Conservation (phyloP, 2,113 vertebrate genomes). For the Polypterus senegalus region DNA sequence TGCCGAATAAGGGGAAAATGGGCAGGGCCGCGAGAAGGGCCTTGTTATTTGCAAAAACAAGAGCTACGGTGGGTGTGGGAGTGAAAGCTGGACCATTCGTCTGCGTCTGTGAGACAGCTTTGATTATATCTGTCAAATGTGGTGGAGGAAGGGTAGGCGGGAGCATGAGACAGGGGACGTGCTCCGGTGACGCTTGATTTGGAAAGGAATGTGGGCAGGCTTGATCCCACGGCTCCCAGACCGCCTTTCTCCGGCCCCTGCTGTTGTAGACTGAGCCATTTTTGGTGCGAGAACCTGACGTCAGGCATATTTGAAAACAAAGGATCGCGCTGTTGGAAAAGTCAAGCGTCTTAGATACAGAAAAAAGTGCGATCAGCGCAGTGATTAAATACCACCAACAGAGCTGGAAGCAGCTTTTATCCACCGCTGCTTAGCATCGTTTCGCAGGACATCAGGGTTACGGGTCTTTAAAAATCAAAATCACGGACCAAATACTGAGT, state of each 20-base stretch:
- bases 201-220: constrained; percentile 30
- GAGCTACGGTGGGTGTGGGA: background rate
- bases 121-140: constrained; percentile 26
- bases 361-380: too few species aligned
- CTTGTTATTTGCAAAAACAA: background rate
- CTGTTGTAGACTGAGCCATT: background rate
- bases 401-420: too few species aligned
- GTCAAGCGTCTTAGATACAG: background rate
- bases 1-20: background rate
- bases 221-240: constrained; percentile 6
- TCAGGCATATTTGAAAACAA: constrained; percentile 24
- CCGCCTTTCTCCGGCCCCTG: background rate
- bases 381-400: too few species aligned
- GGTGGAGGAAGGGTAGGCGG: constrained; percentile 12
- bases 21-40: background rate
- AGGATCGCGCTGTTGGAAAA: constrained; percentile 7
- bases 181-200: constrained; percentile 34
- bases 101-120: constrained; percentile 21
- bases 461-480: too few species aligned
- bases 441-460: too few species aligned
- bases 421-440: too few species aligned
- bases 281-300: constrained; percentile 10
- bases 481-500: too few species aligned
- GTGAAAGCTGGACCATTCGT: constrained; percentile 5
- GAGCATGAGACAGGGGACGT: constrained; percentile 15